Conservation (phyloP, 2,797 vertebrate species). For the Helostoma temminkii region DNA sequence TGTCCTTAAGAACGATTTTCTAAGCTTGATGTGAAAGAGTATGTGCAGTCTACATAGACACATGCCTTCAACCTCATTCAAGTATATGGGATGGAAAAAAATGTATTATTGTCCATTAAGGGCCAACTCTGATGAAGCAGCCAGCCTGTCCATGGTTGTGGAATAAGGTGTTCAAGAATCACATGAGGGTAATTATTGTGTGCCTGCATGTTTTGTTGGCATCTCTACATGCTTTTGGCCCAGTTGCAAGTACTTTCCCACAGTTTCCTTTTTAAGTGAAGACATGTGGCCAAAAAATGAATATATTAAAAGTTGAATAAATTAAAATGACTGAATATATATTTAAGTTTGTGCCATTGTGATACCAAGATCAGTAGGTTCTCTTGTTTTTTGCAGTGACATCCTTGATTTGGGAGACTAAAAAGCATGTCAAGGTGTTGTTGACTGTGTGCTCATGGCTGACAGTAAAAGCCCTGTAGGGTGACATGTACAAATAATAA, state of each 20-base stretch:
- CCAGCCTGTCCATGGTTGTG: neutral
- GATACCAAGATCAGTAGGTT: constrained; percentile 1
- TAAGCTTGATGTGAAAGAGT: neutral
- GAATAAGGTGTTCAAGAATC: neutral
- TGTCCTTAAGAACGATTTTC: too few relatives aligned
- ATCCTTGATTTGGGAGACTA: neutral
- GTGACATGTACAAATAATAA: constrained; percentile 53
- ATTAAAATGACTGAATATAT: neutral
- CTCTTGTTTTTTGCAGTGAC: neutral
- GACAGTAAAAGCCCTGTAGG: constrained; percentile 32
- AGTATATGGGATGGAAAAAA: neutral
- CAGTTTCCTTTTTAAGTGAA: neutral
- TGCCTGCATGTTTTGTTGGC: neutral
- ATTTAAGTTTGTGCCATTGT: neutral
- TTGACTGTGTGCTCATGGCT: constrained; percentile 22
- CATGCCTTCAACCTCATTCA: neutral
- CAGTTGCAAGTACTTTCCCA: neutral
- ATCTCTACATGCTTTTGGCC: neutral
- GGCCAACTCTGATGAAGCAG: too few relatives aligned
- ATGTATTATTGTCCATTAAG: neutral
- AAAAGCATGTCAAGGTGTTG: neutral
- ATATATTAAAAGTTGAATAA: constrained; percentile 6
- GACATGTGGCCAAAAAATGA: constrained; percentile 26
- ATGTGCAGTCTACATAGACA: neutral
- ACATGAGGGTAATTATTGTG: neutral